phyloP scores from a whole-genome alignment of 2,113 vertebrate species.

The Puntigrus tetrazona region DNA sequence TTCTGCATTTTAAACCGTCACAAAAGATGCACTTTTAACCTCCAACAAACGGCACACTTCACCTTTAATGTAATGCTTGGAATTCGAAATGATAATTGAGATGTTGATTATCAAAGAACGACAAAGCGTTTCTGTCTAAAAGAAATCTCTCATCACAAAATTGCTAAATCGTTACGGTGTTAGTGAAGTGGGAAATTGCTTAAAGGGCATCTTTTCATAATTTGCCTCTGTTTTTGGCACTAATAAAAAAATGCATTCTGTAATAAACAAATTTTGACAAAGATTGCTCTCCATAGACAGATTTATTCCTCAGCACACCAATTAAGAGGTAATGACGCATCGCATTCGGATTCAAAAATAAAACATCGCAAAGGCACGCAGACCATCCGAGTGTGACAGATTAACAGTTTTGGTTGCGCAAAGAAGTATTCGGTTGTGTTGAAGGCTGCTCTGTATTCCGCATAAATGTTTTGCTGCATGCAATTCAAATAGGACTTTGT shows the following conservation, averaged over 20 bases:
- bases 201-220: neutral
- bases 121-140: neutral
- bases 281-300: neutral
- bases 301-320: neutral
- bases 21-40: neutral
- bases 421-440: neutral
- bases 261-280: neutral
- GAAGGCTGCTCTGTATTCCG: neutral
- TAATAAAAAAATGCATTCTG: neutral
- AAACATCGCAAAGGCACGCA: neutral
- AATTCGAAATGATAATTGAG: constrained; percentile 1
- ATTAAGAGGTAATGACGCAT: neutral
- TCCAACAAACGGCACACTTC: neutral
- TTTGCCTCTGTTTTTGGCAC: neutral
- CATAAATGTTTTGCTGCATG: neutral
- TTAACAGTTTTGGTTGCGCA: neutral
- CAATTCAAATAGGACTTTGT: neutral
- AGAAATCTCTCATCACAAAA: neutral
- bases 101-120: neutral
- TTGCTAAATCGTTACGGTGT: neutral
- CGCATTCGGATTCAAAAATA: neutral
- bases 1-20: neutral
- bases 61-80: neutral
- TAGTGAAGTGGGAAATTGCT: constrained; percentile 15
- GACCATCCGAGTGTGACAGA: neutral